phyloP scores from a whole-genome alignment of 2,888 invertebrate species.

The Tholera decimalis region DNA sequence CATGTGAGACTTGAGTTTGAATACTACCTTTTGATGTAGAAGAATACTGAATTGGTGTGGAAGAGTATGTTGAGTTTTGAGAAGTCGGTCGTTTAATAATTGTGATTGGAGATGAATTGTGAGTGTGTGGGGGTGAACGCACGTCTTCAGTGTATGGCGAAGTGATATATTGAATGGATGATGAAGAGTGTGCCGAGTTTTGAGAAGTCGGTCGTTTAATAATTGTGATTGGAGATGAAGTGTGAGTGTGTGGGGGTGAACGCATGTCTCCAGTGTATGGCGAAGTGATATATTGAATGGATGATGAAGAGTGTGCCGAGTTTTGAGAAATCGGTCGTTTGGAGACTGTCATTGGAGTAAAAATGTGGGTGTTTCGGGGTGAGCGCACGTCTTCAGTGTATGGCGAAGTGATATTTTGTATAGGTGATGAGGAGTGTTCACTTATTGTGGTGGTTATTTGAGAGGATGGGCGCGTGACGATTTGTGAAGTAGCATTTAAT shows the following conservation, averaged over 20 bases:
- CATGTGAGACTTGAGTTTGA: neutral
- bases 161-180: neutral
- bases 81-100: neutral
- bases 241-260: neutral
- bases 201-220: neutral
- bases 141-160: neutral
- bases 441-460: neutral
- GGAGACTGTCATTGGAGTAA: neutral
- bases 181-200: neutral
- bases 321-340: neutral
- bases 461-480: neutral
- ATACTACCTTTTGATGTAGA: neutral
- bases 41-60: no score
- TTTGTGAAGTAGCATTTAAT: conserved; percentile 37
- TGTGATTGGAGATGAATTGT: neutral
- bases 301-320: neutral
- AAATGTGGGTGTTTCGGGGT: neutral
- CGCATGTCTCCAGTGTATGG: neutral
- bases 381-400: neutral
- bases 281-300: neutral
- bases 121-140: neutral
- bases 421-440: conserved; percentile 1
- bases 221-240: neutral
- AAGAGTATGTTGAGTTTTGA: no score
- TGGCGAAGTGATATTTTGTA: neutral